These are phyloP conservation scores for Ormyrus thymus DNA, from an alignment of 2,888 invertebrate species.

Conservation along the genomic window DNA sequence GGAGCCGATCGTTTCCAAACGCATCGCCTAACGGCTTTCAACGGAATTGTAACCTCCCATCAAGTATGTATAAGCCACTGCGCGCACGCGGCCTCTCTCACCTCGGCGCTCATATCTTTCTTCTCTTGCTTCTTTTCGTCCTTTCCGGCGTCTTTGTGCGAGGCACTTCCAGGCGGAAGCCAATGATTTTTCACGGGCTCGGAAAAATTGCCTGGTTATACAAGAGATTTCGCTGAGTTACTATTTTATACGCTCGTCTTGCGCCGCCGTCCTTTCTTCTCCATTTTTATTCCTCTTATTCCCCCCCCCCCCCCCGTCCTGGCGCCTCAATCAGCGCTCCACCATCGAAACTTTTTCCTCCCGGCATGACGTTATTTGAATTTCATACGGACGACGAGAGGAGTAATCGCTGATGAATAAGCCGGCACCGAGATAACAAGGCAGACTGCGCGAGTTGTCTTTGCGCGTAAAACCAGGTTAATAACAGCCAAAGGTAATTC, in stretches of 20 bases:
- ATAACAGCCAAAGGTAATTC: too few relatives aligned
- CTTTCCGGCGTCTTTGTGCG: slow-evolving; percentile 27
- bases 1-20: slow-evolving; percentile 40
- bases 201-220: slow-evolving; percentile 53
- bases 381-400: slow-evolving; percentile 21
- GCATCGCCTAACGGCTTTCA: slow-evolving; percentile 43
- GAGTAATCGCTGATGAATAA: slow-evolving; percentile 3
- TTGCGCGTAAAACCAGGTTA: too few relatives aligned
- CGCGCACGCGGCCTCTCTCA: slow-evolving; percentile 7
- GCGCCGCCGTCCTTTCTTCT: background rate
- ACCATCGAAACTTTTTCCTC: slow-evolving; percentile 17
- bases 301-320: background rate
- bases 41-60: slow-evolving; percentile 48
- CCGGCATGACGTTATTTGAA: slow-evolving; percentile 37
- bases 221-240: slow-evolving; percentile 47
- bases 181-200: slow-evolving; percentile 50
- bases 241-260: slow-evolving; percentile 40
- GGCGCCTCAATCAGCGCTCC: slow-evolving; percentile 37
- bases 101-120: background rate
- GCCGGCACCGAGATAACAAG: too few relatives aligned
- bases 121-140: background rate
- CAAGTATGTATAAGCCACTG: slow-evolving; percentile 55
- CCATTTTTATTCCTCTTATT: slow-evolving; percentile 7
- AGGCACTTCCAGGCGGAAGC: slow-evolving; percentile 27
- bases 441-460: too few relatives aligned